phyloP scores from a whole-genome alignment of 2,888 invertebrate species.

The Pyrocoelia pectoralis region DNA sequence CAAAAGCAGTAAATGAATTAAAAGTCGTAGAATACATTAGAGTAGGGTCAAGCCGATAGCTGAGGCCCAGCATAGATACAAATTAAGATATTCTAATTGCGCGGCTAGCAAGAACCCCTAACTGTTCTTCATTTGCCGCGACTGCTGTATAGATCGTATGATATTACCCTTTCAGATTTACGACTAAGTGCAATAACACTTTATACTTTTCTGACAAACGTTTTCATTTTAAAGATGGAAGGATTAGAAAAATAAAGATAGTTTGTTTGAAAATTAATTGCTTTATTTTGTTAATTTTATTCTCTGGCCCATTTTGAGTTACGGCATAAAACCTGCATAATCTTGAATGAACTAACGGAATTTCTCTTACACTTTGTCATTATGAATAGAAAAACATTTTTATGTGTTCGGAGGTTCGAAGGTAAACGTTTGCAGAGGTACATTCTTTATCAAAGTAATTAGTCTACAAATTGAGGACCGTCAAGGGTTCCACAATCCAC shows the following conservation, averaged over 20 bases:
- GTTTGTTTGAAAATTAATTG: not conserved
- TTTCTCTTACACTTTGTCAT: too few species aligned
- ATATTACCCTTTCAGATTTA: constrained; percentile 44
- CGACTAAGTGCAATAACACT: constrained; percentile 31
- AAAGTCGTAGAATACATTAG: constrained; percentile 57
- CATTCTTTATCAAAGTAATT: too few species aligned
- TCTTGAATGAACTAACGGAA: too few species aligned
- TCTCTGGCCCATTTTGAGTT: too few species aligned
- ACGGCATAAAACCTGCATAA: too few species aligned
- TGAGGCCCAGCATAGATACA: constrained; percentile 67
- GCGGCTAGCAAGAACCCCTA: constrained; percentile 54
- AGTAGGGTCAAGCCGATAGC: constrained; percentile 59
- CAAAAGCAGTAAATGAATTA: constrained; percentile 50
- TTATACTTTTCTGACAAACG: constrained; percentile 23
- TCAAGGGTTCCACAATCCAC: too few species aligned
- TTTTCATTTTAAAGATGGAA: constrained; percentile 14
- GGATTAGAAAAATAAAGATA: not conserved
- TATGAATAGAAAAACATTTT: too few species aligned
- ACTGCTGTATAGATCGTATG: constrained; percentile 41
- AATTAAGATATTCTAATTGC: constrained; percentile 77
- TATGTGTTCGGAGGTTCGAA: too few species aligned
- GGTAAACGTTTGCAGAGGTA: too few species aligned
- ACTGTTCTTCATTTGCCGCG: constrained; percentile 47
- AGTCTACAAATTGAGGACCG: too few species aligned
- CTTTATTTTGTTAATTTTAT: not conserved